A percentile compares a stretch with the other conserved stretches of the same genome.
phyloP scores from a whole-genome alignment of 2,113 vertebrate species.

The Sphaerodactylus townsendi region DNA sequence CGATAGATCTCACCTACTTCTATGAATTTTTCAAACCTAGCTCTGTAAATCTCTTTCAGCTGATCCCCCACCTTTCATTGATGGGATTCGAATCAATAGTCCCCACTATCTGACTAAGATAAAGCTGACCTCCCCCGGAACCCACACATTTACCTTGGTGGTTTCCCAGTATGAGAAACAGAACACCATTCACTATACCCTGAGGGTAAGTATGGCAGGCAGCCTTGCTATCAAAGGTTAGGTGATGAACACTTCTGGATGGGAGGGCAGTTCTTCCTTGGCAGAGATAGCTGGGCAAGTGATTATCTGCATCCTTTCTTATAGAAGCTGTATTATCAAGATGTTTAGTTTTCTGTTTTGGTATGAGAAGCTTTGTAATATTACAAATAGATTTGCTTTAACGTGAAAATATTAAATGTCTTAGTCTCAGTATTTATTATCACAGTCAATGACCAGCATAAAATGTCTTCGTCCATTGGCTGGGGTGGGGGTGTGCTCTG shows the following conservation, averaged over 20 bases:
- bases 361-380: too few relatives aligned
- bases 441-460: too few relatives aligned
- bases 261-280: neutral
- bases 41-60: constrained; percentile 70
- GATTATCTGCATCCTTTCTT: neutral
- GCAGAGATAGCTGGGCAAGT: neutral
- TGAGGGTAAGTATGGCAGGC: constrained; percentile 79
- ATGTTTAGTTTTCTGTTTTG: neutral
- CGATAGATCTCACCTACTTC: neutral
- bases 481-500: too few relatives aligned
- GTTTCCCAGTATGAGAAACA: constrained; percentile 99
- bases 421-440: neutral
- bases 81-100: constrained; percentile 98
- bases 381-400: neutral
- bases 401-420: neutral
- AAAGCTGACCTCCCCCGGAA: constrained; percentile 86
- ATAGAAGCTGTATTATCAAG: neutral
- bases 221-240: neutral
- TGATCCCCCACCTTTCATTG: constrained; percentile 92
- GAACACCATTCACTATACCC: constrained; percentile 97
- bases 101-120: constrained; percentile 99
- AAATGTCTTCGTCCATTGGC: neutral
- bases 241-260: neutral
- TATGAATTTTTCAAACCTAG: neutral
- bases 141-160: constrained; percentile 92